A percentile compares a stretch with the other conserved stretches of the same genome.
These are phyloP conservation scores for Tetragonisca angustula DNA, from an alignment of 2,888 invertebrate species.

Conservation along the genomic window DNA sequence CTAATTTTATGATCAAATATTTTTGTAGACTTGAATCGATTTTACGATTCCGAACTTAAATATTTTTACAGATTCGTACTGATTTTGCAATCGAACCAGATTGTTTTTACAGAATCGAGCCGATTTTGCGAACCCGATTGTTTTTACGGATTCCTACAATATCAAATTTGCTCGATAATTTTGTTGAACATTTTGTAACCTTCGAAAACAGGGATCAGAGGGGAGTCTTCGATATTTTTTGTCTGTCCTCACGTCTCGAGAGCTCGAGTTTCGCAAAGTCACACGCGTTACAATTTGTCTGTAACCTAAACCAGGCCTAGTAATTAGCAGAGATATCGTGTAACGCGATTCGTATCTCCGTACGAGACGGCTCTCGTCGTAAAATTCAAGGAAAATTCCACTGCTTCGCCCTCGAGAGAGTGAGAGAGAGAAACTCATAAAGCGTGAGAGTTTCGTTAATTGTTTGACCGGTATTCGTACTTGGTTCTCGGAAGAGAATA, in stretches of 20 bases:
- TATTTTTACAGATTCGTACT: no score
- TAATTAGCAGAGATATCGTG: conserved; percentile 21
- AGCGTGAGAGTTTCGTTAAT: not conserved
- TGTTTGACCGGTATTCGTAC: conserved; percentile 8
- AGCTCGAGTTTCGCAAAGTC: not conserved
- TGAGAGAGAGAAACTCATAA: not conserved
- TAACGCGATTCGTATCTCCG: not conserved
- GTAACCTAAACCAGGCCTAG: not conserved
- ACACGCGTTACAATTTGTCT: not conserved
- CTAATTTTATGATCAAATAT: no score
- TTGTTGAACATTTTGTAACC: no score
- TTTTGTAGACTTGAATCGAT: no score
- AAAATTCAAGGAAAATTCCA: not conserved
- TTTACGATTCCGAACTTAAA: no score
- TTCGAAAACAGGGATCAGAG: no score
- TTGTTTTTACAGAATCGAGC: no score
- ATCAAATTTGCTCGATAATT: no score
- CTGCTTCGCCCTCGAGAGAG: not conserved
- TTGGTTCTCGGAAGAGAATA: not conserved
- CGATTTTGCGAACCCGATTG: no score
- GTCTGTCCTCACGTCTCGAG: not conserved
- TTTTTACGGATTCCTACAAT: no score
- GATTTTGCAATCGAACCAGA: no score
- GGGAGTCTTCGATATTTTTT: no score
- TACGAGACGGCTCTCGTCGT: not conserved